A percentile compares a stretch with the other conserved stretches of the same genome.
Evolutionary conservation across 2,888 invertebrate species (phyloP).

Genomic region (Syrphus vitripennis): DNA sequence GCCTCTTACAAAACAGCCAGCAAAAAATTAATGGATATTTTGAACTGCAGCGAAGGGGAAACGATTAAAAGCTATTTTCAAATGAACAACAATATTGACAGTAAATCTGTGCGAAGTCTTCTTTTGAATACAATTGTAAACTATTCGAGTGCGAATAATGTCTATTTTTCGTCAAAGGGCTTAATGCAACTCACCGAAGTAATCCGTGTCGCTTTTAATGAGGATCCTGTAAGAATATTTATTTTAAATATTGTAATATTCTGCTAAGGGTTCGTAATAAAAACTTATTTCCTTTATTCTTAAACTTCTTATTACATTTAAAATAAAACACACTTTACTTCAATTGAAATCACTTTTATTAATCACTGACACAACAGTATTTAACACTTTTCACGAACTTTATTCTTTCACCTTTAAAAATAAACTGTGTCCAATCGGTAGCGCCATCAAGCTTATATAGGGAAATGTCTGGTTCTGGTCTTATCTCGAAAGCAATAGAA

Average conservation of each 20-base stretch:
- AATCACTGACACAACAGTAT: no score
- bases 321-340: no score
- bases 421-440: no score
- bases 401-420: no score
- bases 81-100: neutral
- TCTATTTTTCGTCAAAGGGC: neutral
- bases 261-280: no score
- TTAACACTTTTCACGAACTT: no score
- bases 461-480: no score
- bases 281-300: no score
- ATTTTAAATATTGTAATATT: neutral
- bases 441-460: no score
- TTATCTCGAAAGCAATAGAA: no score
- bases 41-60: neutral
- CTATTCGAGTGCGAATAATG: neutral
- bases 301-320: no score
- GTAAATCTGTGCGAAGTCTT: neutral
- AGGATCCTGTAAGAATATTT: neutral
- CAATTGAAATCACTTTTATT: no score
- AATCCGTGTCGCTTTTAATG: neutral
- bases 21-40: neutral
- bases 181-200: neutral
- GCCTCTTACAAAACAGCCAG: neutral
- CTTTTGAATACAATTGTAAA: neutral
- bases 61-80: neutral